These are phyloP conservation scores for Opisthocomus hoazin DNA, from an alignment of 2,113 vertebrate genomes.

Conservation along the genomic window DNA sequence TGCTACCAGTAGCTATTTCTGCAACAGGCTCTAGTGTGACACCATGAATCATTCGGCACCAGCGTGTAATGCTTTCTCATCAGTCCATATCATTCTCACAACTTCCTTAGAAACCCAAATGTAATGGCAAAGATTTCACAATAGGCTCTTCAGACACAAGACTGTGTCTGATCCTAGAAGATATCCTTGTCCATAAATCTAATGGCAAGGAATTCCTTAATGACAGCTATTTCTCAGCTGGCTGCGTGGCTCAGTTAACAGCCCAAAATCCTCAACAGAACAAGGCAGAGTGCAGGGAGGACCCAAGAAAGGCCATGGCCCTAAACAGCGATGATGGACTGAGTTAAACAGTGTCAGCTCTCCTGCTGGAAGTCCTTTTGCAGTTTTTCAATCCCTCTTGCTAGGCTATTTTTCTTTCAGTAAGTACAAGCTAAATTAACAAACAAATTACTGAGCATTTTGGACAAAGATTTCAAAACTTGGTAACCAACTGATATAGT, in stretches of 20 bases:
- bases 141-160: background rate
- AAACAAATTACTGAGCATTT: background rate
- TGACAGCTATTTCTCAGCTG: background rate
- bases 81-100: background rate
- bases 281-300: accelerated
- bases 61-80: background rate
- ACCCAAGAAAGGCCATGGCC: background rate
- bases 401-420: background rate
- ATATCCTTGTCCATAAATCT: background rate
- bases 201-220: background rate
- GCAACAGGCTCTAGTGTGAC: background rate
- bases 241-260: accelerated
- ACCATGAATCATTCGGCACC: background rate
- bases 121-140: background rate
- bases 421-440: background rate
- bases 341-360: background rate
- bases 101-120: background rate
- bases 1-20: conserved; percentile 14
- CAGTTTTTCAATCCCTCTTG: background rate
- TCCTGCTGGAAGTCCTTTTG: background rate
- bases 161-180: background rate
- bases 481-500: background rate
- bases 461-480: background rate
- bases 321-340: accelerated
- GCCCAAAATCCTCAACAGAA: no score